Conservation (phyloP, 1,140 invertebrate genomes). For the Leptinotarsa texana region DNA sequence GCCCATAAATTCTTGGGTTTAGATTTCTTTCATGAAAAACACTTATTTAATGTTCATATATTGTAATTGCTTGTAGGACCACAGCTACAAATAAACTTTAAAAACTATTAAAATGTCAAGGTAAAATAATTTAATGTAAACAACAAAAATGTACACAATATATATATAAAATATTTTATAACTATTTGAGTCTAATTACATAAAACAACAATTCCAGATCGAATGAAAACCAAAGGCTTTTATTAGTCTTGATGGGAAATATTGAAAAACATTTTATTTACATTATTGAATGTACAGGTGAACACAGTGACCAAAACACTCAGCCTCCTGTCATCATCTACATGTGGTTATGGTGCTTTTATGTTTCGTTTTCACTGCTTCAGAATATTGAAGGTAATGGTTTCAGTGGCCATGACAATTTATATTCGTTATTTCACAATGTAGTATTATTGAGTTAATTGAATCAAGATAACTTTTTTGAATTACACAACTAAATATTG, state of each 20-base stretch:
- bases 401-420: too few relatives aligned
- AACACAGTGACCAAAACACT: conserved; percentile 33
- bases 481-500: too few relatives aligned
- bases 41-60: conserved; percentile 38
- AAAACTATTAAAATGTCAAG: conserved; percentile 36
- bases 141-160: too few relatives aligned
- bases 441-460: too few relatives aligned
- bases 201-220: conserved; percentile 45
- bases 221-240: conserved; percentile 40
- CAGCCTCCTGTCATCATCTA: conserved; percentile 18
- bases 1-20: not conserved
- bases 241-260: conserved; percentile 36
- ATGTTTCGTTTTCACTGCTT: too few relatives aligned
- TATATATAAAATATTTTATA: too few relatives aligned
- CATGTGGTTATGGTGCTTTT: conserved; percentile 17
- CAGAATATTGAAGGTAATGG: too few relatives aligned
- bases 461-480: too few relatives aligned
- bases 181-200: conserved; percentile 33
- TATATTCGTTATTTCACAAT: too few relatives aligned
- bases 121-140: too few relatives aligned
- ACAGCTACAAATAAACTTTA: conserved; percentile 50
- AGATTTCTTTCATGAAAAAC: not conserved
- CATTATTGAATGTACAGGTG: conserved; percentile 47
- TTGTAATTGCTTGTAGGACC: conserved; percentile 50
- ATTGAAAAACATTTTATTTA: conserved; percentile 47